phyloP scores from a whole-genome alignment of 1,140 invertebrate species.

The Coenobita brevimanus region DNA sequence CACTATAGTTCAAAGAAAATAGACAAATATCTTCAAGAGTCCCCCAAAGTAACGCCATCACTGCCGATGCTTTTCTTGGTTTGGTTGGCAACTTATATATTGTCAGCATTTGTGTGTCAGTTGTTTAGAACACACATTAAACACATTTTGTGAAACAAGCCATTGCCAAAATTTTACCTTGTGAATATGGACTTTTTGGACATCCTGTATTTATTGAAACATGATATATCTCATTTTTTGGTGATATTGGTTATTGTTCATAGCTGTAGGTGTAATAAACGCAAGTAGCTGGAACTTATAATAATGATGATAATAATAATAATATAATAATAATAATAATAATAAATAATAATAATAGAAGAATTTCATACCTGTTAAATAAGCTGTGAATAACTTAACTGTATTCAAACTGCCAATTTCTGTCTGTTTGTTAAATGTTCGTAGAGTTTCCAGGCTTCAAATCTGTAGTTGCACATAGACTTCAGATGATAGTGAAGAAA shows the following conservation, averaged over 20 bases:
- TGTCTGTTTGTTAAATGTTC: conserved; percentile 60
- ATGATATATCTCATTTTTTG: conserved; percentile 7
- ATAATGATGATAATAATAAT: too few species aligned
- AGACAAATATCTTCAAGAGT: too few species aligned
- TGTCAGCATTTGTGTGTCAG: too few species aligned
- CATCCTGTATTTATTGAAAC: conserved; percentile 40
- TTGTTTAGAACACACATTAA: too few species aligned
- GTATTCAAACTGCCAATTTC: conserved; percentile 63
- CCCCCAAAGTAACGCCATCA: too few species aligned
- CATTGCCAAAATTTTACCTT: too few species aligned
- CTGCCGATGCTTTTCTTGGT: conserved; percentile 11
- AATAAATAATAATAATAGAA: conserved; percentile 40
- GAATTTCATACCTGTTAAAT: conserved; percentile 60
- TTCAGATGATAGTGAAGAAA: too few species aligned
- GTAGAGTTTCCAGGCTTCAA: conserved; percentile 58
- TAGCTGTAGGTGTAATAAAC: conserved; percentile 41
- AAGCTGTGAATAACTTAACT: conserved; percentile 58
- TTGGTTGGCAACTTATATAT: conserved; percentile 1
- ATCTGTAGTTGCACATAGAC: conserved; percentile 53
- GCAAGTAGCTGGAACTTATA: conserved; percentile 41
- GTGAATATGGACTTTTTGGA: background rate
- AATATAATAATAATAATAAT: too few species aligned
- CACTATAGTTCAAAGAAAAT: too few species aligned
- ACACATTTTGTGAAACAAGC: too few species aligned
- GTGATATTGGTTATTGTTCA: conserved; percentile 50